These are phyloP conservation scores for Aphis gossypii DNA, from an alignment of 1,140 invertebrate genomes.

Conservation along the genomic window DNA sequence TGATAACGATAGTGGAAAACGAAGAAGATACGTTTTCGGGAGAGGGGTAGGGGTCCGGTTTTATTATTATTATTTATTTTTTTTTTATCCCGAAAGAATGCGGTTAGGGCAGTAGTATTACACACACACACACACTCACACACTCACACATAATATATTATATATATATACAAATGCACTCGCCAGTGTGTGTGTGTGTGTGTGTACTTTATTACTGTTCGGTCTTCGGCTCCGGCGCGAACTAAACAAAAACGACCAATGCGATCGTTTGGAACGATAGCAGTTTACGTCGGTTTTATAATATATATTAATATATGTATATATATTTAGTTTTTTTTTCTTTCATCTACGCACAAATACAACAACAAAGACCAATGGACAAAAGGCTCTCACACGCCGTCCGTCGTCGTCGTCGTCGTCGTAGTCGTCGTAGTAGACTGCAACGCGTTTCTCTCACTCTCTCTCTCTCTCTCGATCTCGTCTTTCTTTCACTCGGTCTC, in stretches of 20 bases:
- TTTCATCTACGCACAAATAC: background rate
- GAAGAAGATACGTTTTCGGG: background rate
- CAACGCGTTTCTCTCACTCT: background rate
- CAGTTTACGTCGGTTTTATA: conserved; percentile 38
- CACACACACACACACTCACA: background rate
- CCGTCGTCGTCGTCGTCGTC: background rate
- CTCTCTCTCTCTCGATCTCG: background rate
- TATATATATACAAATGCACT: background rate
- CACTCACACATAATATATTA: too few species aligned
- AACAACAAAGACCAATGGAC: conserved; percentile 40
- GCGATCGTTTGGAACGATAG: conserved; percentile 43
- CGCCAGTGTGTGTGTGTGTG: background rate
- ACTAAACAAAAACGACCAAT: conserved; percentile 45
- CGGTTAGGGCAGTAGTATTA: conserved; percentile 20
- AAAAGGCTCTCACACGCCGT: conserved; percentile 10
- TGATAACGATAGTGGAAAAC: background rate
- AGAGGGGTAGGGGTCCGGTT: background rate
- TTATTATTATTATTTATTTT: conserved; percentile 8
- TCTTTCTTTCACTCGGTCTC: background rate
- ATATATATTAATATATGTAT: background rate
- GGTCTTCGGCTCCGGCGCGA: background rate
- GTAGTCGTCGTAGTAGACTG: background rate
- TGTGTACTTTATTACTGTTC: conserved; percentile 27
- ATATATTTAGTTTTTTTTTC: background rate
- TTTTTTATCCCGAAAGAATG: conserved; percentile 38